Conservation (phyloP, 2,113 vertebrate species). For the Salminus brasiliensis region DNA sequence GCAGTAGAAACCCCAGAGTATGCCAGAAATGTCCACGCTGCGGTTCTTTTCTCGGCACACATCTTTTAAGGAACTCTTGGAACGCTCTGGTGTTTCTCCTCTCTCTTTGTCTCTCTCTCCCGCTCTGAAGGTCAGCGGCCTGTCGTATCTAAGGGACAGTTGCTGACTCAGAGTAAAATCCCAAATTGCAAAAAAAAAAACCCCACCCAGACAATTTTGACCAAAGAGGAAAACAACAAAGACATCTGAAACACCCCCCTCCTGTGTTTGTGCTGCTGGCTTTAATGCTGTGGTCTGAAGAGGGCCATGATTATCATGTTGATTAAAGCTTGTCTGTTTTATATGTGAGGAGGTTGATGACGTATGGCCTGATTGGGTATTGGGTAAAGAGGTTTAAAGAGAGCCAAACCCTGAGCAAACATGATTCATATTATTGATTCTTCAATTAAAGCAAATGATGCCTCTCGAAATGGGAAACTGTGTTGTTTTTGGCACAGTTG, state of each 20-base stretch:
- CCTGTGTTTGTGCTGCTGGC: not conserved
- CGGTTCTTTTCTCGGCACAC: not conserved
- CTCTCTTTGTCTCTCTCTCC: constrained; percentile 4
- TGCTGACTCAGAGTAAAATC: constrained; percentile 27
- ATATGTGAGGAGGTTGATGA: not conserved
- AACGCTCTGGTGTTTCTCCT: not conserved
- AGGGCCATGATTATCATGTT: not conserved
- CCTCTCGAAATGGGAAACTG: too few species aligned
- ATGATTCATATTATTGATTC: not conserved
- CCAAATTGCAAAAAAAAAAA: not conserved
- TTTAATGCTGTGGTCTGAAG: not conserved
- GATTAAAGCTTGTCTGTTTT: not conserved
- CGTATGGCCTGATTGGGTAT: constrained; percentile 1
- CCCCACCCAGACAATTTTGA: not conserved
- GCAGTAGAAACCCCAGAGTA: not conserved
- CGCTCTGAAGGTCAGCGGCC: constrained; percentile 20
- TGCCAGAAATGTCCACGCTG: not conserved
- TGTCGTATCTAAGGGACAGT: not conserved
- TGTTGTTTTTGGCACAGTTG: too few species aligned
- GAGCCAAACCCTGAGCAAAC: constrained; percentile 25
- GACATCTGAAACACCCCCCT: not conserved
- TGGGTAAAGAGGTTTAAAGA: not conserved
- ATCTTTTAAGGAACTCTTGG: not conserved
- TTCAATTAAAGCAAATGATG: not conserved
- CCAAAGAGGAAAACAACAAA: not conserved